Percentiles rank a stretch among this genome's conserved stretches.
Conservation (phyloP, 2,888 invertebrate genomes). For the Drosophila nr. medialis region DNA sequence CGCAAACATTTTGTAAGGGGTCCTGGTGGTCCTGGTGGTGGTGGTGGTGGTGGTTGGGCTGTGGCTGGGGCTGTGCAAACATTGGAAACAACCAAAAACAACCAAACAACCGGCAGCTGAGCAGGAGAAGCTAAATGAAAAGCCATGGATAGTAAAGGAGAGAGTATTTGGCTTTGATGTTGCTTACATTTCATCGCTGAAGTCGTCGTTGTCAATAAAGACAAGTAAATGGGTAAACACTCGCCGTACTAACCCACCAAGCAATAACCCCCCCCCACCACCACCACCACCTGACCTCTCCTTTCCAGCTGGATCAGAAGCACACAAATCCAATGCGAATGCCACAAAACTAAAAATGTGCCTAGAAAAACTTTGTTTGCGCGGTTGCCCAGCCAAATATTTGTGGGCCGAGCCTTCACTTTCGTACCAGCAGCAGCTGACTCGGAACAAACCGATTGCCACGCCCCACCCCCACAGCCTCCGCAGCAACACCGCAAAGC, state of each 20-base stretch:
- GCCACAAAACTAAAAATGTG: constrained; percentile 75
- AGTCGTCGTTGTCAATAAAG: constrained; percentile 71
- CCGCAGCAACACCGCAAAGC: neutral
- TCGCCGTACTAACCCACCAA: constrained; percentile 7
- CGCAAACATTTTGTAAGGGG: constrained; percentile 39
- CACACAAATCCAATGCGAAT: constrained; percentile 23
- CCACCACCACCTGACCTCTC: neutral
- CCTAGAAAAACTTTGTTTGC: constrained; percentile 63
- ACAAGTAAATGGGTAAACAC: constrained; percentile 72
- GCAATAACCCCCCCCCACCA: neutral
- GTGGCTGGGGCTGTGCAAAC: constrained; percentile 35
- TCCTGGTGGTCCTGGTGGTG: neutral
- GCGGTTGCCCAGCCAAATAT: constrained; percentile 70
- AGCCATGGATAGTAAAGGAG: constrained; percentile 31
- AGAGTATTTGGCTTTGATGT: constrained; percentile 75
- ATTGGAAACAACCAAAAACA: constrained; percentile 48
- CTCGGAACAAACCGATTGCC: constrained; percentile 53
- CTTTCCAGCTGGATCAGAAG: constrained; percentile 6
- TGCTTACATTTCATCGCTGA: constrained; percentile 77
- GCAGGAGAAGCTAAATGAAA: constrained; percentile 35
- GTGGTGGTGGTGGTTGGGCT: neutral
- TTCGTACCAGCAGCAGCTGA: constrained; percentile 48
- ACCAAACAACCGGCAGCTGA: constrained; percentile 39
- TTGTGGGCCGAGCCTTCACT: constrained; percentile 61
- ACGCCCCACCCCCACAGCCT: neutral